phyloP scores from a whole-genome alignment of 2,113 vertebrate species.

The Ursus arctos region DNA sequence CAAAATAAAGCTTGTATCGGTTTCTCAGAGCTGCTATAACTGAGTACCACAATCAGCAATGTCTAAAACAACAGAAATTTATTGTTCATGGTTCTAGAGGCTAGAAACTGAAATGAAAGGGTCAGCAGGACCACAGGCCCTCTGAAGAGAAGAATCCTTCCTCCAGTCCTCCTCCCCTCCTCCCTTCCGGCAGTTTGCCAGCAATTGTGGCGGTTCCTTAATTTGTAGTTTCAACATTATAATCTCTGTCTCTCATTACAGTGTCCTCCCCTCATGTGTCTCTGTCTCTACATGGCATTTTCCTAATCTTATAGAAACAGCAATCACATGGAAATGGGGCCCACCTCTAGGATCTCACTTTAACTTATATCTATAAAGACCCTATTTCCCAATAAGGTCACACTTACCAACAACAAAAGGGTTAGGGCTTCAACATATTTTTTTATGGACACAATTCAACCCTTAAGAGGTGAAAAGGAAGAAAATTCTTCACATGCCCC shows the following conservation, averaged over 20 bases:
- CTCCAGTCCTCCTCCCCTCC: not conserved
- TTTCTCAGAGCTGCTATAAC: not conserved
- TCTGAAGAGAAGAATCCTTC: not conserved
- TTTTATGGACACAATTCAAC: not conserved
- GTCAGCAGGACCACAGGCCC: no score
- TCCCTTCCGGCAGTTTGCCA: not conserved
- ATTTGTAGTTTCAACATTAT: not conserved
- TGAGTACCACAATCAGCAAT: not conserved
- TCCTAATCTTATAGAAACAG: not conserved
- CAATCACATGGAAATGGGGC: not conserved
- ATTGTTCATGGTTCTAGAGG: not conserved
- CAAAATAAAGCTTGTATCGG: not conserved
- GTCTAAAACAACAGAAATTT: not conserved
- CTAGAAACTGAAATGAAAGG: not conserved
- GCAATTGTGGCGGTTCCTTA: not conserved
- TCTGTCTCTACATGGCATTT: not conserved
- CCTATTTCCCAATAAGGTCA: not conserved
- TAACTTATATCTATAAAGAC: not conserved
- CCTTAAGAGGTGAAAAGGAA: not conserved
- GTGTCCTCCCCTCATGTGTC: not conserved
- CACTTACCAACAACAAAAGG: not conserved
- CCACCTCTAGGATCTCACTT: not conserved
- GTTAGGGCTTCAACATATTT: not conserved
- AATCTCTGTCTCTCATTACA: not conserved
- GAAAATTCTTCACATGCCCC: not conserved